phyloP scores from a whole-genome alignment of 2,888 invertebrate species.

The Lamproptera curius region DNA sequence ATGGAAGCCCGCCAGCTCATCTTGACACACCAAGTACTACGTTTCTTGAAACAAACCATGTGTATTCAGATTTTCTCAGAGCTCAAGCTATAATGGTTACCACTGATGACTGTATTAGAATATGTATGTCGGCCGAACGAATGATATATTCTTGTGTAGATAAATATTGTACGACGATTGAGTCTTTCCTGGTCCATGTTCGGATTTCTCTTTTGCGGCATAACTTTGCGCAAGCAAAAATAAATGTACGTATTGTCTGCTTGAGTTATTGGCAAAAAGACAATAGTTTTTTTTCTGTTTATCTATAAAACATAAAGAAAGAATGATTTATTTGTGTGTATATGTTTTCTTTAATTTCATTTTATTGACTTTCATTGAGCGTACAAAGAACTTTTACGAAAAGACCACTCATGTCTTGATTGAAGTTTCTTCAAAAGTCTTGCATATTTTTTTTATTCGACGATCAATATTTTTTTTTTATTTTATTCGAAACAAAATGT shows the following conservation, averaged over 20 bases:
- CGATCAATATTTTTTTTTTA: no score
- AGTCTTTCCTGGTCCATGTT: background rate
- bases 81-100: constrained; percentile 5
- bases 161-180: constrained; percentile 2
- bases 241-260: no score
- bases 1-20: constrained; percentile 33
- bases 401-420: no score
- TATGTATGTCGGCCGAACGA: background rate
- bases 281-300: no score
- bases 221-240: background rate
- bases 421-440: no score
- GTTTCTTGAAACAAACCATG: constrained; percentile 6
- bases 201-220: background rate
- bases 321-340: no score
- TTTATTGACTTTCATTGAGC: no score
- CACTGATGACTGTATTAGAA: constrained; percentile 8
- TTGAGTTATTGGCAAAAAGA: background rate
- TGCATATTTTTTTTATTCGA: no score
- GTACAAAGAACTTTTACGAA: no score
- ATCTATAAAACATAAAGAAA: no score
- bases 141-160: background rate
- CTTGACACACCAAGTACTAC: constrained; percentile 28
- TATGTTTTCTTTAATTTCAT: no score
- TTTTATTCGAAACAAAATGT: no score
- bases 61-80: background rate